Evolutionary conservation across 2,888 invertebrate genomes (phyloP).

Genomic region (Carcina quercana): DNA sequence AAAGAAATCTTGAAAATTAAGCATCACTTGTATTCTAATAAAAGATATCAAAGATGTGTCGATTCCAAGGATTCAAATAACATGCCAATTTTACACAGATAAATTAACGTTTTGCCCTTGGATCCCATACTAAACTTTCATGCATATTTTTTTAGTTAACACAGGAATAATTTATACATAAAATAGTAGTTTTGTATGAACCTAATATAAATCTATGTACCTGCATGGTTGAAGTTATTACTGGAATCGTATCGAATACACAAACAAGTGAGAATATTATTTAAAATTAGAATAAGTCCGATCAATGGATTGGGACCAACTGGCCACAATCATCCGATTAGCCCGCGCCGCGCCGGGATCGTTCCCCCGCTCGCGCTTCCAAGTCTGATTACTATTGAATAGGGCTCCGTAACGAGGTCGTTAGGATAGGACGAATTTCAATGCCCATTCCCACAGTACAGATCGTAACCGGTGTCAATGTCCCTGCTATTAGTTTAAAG

Average conservation of each 20-base stretch:
- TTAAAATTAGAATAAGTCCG: slow-evolving; percentile 37
- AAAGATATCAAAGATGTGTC: no score
- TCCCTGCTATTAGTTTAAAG: not conserved
- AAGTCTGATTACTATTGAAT: slow-evolving; percentile 50
- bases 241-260: no score
- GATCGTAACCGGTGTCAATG: slow-evolving; percentile 1
- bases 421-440: slow-evolving; percentile 36
- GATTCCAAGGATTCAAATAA: no score
- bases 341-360: slow-evolving; percentile 45
- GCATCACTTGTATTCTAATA: no score
- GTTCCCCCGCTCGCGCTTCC: slow-evolving; percentile 52
- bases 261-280: no score
- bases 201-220: not conserved
- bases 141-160: no score
- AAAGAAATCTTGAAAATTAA: no score
- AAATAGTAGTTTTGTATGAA: not conserved
- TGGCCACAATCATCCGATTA: slow-evolving; percentile 52
- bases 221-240: slow-evolving; percentile 6
- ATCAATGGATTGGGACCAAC: slow-evolving; percentile 42
- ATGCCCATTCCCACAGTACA: slow-evolving; percentile 9
- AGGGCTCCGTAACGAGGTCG: slow-evolving; percentile 40
- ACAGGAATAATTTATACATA: no score
- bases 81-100: no score
- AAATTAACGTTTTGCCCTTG: no score
- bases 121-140: no score